A percentile compares a stretch with the other conserved stretches of the same genome.
Conservation (phyloP, 2,113 vertebrate genomes). For the Monopterus albus region DNA sequence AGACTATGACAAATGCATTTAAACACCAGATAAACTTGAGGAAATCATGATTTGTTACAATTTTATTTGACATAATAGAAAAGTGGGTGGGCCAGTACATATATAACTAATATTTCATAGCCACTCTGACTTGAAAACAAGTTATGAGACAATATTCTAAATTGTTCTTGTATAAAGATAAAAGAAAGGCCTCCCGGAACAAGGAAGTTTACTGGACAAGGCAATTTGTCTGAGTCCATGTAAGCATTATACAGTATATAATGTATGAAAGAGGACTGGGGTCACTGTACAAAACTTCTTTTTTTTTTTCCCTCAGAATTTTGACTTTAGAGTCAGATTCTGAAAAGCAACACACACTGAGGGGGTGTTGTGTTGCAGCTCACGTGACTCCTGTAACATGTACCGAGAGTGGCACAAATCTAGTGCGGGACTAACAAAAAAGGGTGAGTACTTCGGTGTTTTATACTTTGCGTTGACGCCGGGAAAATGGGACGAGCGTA, state of each 20-base stretch:
- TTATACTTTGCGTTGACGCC: too few species aligned
- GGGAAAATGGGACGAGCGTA: too few species aligned
- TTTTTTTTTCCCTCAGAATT: too few species aligned
- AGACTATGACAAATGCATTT: not conserved
- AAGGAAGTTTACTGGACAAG: slow-evolving; percentile 15
- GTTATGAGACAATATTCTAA: not conserved
- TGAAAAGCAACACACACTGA: too few species aligned
- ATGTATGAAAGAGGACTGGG: too few species aligned
- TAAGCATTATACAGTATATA: slow-evolving; percentile 2
- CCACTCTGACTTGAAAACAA: slow-evolving; percentile 5
- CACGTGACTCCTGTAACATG: too few species aligned
- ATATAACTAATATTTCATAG: slow-evolving; percentile 31
- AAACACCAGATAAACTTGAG: not conserved
- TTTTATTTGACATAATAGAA: slow-evolving; percentile 73
- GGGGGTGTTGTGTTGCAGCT: too few species aligned
- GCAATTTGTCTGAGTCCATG: slow-evolving; percentile 13
- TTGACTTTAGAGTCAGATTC: too few species aligned
- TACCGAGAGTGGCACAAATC: too few species aligned
- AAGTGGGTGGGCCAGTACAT: slow-evolving; percentile 19
- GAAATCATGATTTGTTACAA: slow-evolving; percentile 25
- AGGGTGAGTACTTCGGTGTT: too few species aligned
- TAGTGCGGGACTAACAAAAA: too few species aligned
- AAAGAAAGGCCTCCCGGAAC: slow-evolving; percentile 62
- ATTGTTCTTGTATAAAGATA: slow-evolving; percentile 32
- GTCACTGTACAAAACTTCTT: too few species aligned